phyloP scores from a whole-genome alignment of 2,113 vertebrate genomes.

The Uria lomvia region DNA sequence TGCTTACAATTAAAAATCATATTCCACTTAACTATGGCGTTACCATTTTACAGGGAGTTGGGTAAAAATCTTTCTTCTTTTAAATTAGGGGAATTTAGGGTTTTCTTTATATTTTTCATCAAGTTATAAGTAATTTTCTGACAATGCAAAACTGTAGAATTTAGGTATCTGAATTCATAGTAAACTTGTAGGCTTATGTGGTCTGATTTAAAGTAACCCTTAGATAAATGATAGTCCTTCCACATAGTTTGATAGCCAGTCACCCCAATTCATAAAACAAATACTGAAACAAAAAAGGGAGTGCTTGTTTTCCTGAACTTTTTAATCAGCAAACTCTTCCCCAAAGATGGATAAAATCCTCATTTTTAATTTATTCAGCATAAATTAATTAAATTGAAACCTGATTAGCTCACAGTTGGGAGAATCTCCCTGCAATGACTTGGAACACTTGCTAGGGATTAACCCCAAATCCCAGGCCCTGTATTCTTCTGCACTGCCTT shows the following conservation, averaged over 20 bases:
- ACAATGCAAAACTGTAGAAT: neutral
- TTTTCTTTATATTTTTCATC: neutral
- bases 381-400: slow-evolving; percentile 47
- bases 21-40: neutral
- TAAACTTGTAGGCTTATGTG: neutral
- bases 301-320: neutral
- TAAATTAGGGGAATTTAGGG: neutral
- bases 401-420: neutral
- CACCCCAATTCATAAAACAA: neutral
- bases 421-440: neutral
- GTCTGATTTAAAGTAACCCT: neutral
- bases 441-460: slow-evolving; percentile 16
- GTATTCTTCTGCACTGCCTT: neutral
- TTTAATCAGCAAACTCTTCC: neutral
- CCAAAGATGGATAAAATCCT: neutral
- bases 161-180: neutral
- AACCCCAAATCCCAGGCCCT: slow-evolving; percentile 6
- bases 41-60: neutral
- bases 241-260: neutral
- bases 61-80: neutral
- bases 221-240: neutral
- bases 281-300: neutral
- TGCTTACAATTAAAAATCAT: neutral
- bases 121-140: neutral
- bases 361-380: slow-evolving; percentile 26